Conservation (phyloP, 2,113 vertebrate species). For the Stercorarius parasiticus region DNA sequence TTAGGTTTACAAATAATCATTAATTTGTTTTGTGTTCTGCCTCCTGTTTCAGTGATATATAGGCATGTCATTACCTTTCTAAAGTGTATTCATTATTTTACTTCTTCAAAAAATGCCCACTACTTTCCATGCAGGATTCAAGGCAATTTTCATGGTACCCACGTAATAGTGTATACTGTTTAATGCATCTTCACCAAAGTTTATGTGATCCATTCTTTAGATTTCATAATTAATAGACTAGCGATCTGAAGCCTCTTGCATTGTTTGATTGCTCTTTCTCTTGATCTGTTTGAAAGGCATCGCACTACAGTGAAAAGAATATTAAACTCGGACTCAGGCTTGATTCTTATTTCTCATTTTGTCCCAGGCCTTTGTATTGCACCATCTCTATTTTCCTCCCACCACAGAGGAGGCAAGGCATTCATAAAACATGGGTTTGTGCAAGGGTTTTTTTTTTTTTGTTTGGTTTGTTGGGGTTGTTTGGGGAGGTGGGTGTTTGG, state of each 20-base stretch:
- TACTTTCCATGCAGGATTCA: neutral
- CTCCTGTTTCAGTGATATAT: constrained; percentile 65
- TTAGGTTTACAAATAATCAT: constrained; percentile 70
- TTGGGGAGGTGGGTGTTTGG: too few relatives aligned
- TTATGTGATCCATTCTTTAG: neutral
- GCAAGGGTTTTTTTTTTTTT: neutral
- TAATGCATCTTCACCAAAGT: neutral
- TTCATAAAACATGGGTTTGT: neutral
- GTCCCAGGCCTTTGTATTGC: neutral
- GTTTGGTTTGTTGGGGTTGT: neutral
- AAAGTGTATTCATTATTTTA: constrained; percentile 53
- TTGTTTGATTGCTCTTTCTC: neutral
- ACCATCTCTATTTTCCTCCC: neutral
- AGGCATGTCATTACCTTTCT: constrained; percentile 56
- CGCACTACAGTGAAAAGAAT: neutral
- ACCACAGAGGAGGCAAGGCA: rapidly evolving
- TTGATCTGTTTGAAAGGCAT: neutral
- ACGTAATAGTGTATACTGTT: rapidly evolving
- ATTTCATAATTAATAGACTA: constrained; percentile 23
- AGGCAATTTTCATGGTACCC: neutral
- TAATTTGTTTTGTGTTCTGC: constrained; percentile 63
- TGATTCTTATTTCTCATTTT: neutral
- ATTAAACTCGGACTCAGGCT: neutral
- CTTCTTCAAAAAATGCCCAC: neutral
- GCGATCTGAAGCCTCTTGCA: neutral